A percentile compares a stretch with the other conserved stretches of the same genome.
Conservation (phyloP, 2,797 vertebrate species). For the Notoglanidium macrostoma region DNA sequence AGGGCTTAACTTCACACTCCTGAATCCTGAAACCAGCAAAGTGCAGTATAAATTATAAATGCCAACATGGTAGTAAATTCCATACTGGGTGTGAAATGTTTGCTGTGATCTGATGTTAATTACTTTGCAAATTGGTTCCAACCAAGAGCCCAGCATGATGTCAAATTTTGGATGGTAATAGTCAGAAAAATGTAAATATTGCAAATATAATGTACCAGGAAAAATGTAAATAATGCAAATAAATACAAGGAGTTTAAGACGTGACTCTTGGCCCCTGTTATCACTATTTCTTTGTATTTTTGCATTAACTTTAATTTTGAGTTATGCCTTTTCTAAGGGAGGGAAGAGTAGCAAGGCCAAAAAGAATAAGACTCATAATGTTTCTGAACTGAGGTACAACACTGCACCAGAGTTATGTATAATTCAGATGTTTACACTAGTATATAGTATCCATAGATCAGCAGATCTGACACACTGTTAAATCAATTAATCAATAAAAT, state of each 20-base stretch:
- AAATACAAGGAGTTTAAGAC: background rate
- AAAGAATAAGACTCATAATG: no score
- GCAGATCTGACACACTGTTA: background rate
- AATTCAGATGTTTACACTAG: background rate
- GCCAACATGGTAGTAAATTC: background rate
- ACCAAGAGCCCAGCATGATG: background rate
- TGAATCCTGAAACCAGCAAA: constrained; percentile 72
- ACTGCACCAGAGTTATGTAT: background rate
- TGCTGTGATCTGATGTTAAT: background rate
- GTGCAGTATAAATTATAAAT: background rate
- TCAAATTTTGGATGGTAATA: background rate
- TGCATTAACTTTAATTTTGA: background rate
- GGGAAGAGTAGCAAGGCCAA: background rate
- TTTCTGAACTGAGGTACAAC: background rate
- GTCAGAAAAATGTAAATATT: background rate
- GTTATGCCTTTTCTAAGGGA: background rate
- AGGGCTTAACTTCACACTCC: constrained; percentile 81
- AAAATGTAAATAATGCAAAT: background rate
- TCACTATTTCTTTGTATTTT: background rate
- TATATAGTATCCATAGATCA: background rate
- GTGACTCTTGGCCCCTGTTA: background rate
- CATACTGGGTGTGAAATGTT: background rate
- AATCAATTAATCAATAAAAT: constrained; percentile 32
- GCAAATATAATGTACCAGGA: background rate
- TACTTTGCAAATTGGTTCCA: background rate